A percentile compares a stretch with the other conserved stretches of the same genome.
These are phyloP conservation scores for Drosophila obscura DNA, from an alignment of 1,140 invertebrate species.

Conservation along the genomic window DNA sequence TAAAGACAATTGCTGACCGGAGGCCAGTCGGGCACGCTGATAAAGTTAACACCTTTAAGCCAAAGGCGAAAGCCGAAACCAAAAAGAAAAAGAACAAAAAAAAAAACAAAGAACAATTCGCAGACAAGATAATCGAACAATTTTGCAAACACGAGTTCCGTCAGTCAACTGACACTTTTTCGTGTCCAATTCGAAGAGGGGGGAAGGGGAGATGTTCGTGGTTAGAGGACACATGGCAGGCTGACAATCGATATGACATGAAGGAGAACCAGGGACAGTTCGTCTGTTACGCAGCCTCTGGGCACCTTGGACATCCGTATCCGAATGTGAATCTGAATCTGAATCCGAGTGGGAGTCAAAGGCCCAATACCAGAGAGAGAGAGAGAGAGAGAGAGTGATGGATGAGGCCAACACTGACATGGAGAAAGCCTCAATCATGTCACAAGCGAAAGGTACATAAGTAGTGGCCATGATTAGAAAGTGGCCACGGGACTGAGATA, in stretches of 20 bases:
- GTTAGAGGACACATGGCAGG: constrained; percentile 18
- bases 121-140: constrained; percentile 57
- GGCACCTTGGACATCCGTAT: constrained; percentile 39
- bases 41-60: constrained; percentile 80
- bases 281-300: constrained; percentile 29
- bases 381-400: constrained; percentile 34
- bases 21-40: constrained; percentile 29
- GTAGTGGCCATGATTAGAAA: constrained; percentile 63
- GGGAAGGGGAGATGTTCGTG: background rate
- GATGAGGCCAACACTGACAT: constrained; percentile 67
- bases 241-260: constrained; percentile 80
- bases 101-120: constrained; percentile 29
- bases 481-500: constrained; percentile 45
- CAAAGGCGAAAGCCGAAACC: constrained; percentile 51
- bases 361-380: background rate
- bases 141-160: constrained; percentile 71
- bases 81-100: constrained; percentile 28
- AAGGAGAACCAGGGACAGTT: constrained; percentile 64
- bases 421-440: constrained; percentile 40
- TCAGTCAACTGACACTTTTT: constrained; percentile 76
- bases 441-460: constrained; percentile 62
- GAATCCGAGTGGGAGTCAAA: background rate
- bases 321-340: background rate
- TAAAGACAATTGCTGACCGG: constrained; percentile 42
- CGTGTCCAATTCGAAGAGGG: constrained; percentile 57